phyloP scores from a whole-genome alignment of 2,113 vertebrate genomes.

The Pelecanus crispus region DNA sequence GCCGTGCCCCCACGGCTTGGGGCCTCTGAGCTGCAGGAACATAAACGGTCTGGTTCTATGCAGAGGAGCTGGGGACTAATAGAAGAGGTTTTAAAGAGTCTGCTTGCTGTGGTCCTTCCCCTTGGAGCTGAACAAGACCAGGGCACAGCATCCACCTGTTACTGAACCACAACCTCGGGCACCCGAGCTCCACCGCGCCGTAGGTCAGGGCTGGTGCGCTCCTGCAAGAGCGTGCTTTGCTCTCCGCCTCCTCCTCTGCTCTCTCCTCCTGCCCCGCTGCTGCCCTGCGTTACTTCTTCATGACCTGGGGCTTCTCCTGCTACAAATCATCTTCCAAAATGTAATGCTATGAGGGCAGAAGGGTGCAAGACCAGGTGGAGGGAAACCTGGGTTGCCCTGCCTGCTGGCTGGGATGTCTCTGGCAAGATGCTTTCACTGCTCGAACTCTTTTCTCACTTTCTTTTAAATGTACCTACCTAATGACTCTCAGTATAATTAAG shows the following conservation, averaged over 20 bases:
- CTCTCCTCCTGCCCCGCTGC: background rate
- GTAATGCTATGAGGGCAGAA: background rate
- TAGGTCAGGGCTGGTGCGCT: background rate
- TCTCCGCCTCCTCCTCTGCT: background rate
- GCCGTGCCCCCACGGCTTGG: background rate
- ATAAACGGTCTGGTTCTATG: background rate
- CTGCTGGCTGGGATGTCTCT: background rate
- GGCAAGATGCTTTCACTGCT: background rate
- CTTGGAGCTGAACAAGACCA: background rate
- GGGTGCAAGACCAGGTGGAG: background rate
- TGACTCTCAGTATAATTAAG: background rate
- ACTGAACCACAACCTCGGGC: background rate
- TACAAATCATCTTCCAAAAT: background rate
- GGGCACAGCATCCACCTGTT: background rate
- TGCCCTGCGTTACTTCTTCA: background rate
- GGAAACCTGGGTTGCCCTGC: background rate
- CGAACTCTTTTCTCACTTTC: background rate
- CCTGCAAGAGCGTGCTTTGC: background rate
- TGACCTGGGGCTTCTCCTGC: background rate
- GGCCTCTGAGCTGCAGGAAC: background rate
- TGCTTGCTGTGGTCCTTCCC: background rate
- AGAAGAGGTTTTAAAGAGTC: background rate
- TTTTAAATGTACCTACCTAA: background rate
- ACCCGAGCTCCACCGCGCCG: accelerated
- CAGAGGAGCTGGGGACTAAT: background rate